Conservation (phyloP, 2,888 invertebrate genomes). For the Pilophorus perplexus region DNA sequence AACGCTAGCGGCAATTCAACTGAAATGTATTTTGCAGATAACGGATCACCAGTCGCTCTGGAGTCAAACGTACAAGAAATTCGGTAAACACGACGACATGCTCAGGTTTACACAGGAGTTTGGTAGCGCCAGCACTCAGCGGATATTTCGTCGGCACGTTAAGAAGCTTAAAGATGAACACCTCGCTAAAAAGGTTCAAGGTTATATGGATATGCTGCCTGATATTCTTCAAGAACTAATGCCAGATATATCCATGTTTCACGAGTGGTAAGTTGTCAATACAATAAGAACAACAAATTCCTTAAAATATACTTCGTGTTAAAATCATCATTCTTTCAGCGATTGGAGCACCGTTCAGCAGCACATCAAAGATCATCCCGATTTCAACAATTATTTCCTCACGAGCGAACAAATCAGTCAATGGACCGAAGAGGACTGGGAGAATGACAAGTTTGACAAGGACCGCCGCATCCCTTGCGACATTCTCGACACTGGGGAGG, state of each 20-base stretch:
- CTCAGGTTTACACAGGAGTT: constrained; percentile 84
- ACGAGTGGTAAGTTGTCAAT: constrained; percentile 57
- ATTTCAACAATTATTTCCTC: constrained; percentile 90
- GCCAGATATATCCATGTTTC: constrained; percentile 69
- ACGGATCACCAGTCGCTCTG: constrained; percentile 70
- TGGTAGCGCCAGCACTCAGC: constrained; percentile 66
- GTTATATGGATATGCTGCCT: constrained; percentile 74
- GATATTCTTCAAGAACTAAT: constrained; percentile 73
- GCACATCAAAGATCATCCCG: constrained; percentile 84
- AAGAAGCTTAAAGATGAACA: constrained; percentile 79
- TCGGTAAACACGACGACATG: constrained; percentile 86
- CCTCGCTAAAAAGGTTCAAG: constrained; percentile 69
- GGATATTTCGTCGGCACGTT: constrained; percentile 73
- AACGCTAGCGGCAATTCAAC: background rate
- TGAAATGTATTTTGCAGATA: constrained; percentile 47
- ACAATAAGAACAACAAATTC: too few species aligned
- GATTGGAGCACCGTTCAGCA: constrained; percentile 87
- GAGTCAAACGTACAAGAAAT: constrained; percentile 81
- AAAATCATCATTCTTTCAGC: constrained; percentile 55
- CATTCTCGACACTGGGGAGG: constrained; percentile 84
- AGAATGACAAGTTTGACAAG: constrained; percentile 59
- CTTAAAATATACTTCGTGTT: background rate
- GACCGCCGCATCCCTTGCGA: constrained; percentile 87
- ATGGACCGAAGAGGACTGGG: constrained; percentile 68
- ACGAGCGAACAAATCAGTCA: constrained; percentile 74